Base-by-base conservation (phyloP, 2,797 vertebrate genomes). In the Danio kyathit region DNA sequence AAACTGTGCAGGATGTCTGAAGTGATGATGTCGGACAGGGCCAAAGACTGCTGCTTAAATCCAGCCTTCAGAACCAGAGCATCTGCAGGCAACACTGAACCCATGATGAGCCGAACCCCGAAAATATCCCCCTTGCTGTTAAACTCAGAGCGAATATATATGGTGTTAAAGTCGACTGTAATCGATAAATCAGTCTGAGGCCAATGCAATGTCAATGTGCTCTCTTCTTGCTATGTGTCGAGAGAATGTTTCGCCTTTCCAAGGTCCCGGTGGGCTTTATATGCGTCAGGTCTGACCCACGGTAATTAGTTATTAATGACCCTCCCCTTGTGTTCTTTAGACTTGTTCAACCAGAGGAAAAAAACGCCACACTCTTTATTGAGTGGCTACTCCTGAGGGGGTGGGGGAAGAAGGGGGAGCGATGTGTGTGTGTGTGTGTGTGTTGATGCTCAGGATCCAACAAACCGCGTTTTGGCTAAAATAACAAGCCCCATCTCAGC, bases 1-100 rank as follows among this genome's bases (percentile, higher is more conserved):
- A 98, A 99, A 90, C 97, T 99, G 95, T 99, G 97, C 71, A 99
- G 95, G 91, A 98, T 97, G 92, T 99, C 97, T 74, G 97, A 98
- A 78, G 97, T 98, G 94, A 99, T 98, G 91, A 98, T 95, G 90
- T 99, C 97, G 13, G 97, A 95, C 88, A 98, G 93, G 10, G 95
- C 96, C 19, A 97, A 91, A 66, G 94, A 91, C 86, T 93, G 95
- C 19, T 93, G 92, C 89, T 96, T 96, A 85, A 97, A 93, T 83
- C 92, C 94, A 5, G 94, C 90, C 90, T 97, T 97, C 76, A 97
- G 95, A 63, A 94, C 95, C 92, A 96, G 91, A 56, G 96, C 95
- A 82, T 97, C 95, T 6, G 96, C 95, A 79, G 96, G 96, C 85
- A 98, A 93, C 87, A 97, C 96, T 19, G 97, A 98, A 90, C 97